These are phyloP conservation scores for Hypocryptadius cinnamomeus DNA, from an alignment of 2,113 vertebrate species.

Conservation along the genomic window DNA sequence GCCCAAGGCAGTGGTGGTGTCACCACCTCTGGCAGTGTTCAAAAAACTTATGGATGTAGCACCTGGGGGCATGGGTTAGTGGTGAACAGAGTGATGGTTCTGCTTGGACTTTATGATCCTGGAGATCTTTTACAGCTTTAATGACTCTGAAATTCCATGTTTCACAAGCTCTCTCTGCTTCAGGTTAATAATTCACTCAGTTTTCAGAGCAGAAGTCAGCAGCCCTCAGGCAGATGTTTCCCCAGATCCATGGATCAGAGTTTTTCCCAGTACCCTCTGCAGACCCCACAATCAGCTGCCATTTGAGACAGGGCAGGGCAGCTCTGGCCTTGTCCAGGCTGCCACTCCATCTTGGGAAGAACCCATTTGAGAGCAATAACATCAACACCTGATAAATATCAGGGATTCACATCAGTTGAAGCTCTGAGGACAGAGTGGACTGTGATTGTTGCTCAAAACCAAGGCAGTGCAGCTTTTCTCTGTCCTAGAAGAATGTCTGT, in stretches of 20 bases:
- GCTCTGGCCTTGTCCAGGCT: neutral
- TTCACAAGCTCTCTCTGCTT: neutral
- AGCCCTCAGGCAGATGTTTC: neutral
- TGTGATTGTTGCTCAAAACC: neutral
- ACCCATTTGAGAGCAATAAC: neutral
- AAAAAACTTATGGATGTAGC: no score
- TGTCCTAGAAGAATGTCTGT: neutral
- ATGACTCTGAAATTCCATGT: neutral
- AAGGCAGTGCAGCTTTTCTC: neutral
- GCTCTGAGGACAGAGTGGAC: neutral
- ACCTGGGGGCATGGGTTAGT: no score
- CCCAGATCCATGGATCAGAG: rapidly evolving
- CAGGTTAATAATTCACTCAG: neutral
- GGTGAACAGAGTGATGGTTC: neutral
- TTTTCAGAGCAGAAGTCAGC: neutral
- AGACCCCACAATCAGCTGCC: neutral
- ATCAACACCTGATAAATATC: neutral
- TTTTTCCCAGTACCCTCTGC: neutral
- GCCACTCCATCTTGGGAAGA: neutral
- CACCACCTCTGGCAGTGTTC: neutral
- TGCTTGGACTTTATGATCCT: neutral
- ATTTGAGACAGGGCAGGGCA: neutral
- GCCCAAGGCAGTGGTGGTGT: neutral
- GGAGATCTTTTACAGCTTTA: neutral
- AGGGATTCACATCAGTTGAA: neutral